Evolutionary conservation across 2,888 invertebrate genomes (phyloP).

Genomic region (Rapana venosa): DNA sequence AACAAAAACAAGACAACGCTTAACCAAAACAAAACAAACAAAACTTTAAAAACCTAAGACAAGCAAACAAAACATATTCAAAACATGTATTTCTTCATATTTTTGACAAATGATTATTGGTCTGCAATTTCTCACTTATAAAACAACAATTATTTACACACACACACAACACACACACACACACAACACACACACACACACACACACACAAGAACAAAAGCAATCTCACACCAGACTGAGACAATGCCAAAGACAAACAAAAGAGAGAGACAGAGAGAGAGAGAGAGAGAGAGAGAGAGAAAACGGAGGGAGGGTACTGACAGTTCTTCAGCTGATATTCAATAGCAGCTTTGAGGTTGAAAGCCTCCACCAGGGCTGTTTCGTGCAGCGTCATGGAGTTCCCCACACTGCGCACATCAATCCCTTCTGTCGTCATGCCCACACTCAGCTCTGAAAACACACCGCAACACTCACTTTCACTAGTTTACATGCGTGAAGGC

Average conservation of each 20-base stretch:
- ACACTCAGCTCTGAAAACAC: conserved; percentile 88
- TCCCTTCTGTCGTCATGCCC: conserved; percentile 94
- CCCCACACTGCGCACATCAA: conserved; percentile 93
- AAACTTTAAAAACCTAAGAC: too few species aligned
- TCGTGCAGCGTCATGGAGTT: conserved; percentile 95
- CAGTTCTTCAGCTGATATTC: conserved; percentile 95
- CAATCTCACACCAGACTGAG: too few species aligned
- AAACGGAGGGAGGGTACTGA: conserved; percentile 67
- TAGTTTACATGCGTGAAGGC: too few species aligned
- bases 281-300: not conserved
- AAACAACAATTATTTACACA: too few species aligned
- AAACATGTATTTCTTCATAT: too few species aligned
- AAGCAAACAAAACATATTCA: too few species aligned
- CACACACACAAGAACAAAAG: not conserved
- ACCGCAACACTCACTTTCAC: not conserved
- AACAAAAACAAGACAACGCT: too few species aligned
- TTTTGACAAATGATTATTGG: too few species aligned
- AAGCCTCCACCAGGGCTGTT: conserved; percentile 97
- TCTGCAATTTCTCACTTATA: too few species aligned
- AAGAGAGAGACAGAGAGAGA: too few species aligned
- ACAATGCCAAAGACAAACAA: too few species aligned
- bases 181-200: conserved; percentile 8
- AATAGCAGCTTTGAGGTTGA: conserved; percentile 98
- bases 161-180: not conserved
- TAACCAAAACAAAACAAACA: too few species aligned